A percentile compares a stretch with the other conserved stretches of the same genome.
These are phyloP conservation scores for Drosophila rhopaloa DNA, from an alignment of 1,140 invertebrate genomes.

Conservation along the genomic window DNA sequence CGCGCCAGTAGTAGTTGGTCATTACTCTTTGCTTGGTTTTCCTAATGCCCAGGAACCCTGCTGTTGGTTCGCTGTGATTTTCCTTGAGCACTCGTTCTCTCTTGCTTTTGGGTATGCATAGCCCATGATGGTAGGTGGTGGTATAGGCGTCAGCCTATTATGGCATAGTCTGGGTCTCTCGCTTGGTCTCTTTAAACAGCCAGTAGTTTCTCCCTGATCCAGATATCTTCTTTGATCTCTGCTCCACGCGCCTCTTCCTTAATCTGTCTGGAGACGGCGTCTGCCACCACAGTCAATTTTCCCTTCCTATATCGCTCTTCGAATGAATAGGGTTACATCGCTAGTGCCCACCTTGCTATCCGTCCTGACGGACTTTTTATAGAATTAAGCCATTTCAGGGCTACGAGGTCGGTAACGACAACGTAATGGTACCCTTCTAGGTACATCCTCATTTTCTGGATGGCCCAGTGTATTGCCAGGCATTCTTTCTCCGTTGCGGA, in stretches of 20 bases:
- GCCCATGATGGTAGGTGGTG: too few species aligned
- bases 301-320: background rate
- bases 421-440: background rate
- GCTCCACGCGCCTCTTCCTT: background rate
- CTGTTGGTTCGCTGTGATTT: too few species aligned
- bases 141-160: background rate
- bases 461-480: too few species aligned
- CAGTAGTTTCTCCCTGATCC: background rate
- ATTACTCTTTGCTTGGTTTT: too few species aligned
- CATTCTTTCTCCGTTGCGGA: background rate
- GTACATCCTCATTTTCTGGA: background rate
- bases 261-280: background rate
- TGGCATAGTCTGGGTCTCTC: background rate
- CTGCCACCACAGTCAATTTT: background rate
- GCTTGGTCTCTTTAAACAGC: background rate
- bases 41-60: too few species aligned
- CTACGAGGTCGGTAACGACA: background rate
- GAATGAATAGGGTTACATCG: background rate
- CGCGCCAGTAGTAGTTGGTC: too few species aligned
- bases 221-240: background rate
- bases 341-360: background rate
- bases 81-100: too few species aligned
- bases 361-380: background rate
- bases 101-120: too few species aligned
- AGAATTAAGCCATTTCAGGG: background rate